Evolutionary conservation across 2,113 vertebrate species (phyloP).

Genomic region (Marmota flaviventris): DNA sequence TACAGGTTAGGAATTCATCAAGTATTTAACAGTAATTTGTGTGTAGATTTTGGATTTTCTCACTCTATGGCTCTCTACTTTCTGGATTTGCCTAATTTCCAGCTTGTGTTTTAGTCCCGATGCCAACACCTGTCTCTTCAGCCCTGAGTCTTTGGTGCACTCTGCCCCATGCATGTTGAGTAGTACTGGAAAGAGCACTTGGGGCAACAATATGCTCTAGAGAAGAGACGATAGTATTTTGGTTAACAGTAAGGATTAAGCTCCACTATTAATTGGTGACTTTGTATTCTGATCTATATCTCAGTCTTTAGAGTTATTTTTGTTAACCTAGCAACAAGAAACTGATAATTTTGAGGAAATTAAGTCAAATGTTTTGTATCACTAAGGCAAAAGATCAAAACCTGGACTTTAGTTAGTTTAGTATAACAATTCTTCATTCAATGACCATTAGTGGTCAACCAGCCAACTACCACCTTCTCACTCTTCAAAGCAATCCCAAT

Average conservation of each 20-base stretch:
- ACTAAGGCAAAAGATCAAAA: neutral
- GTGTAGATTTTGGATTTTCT: too few species aligned
- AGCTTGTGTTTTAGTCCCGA: neutral
- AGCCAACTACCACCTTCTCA: neutral
- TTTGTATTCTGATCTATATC: neutral
- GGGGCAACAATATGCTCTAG: neutral
- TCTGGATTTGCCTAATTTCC: neutral
- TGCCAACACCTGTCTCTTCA: neutral
- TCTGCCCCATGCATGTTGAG: neutral
- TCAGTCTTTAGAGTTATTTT: neutral
- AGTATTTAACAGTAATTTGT: too few species aligned
- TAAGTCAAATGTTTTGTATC: neutral
- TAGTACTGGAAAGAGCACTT: neutral
- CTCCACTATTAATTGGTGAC: neutral
- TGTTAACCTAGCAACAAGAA: neutral
- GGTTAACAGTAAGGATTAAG: neutral
- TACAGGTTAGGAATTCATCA: too few species aligned
- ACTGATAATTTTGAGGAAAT: neutral
- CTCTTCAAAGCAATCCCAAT: neutral
- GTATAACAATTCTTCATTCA: neutral
- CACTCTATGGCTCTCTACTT: neutral
- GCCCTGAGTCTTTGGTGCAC: neutral
- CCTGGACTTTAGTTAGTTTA: neutral
- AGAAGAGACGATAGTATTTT: neutral
- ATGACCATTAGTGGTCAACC: neutral